A percentile compares a stretch with the other conserved stretches of the same genome.
These are phyloP conservation scores for Chloroclysta siterata DNA, from an alignment of 2,888 invertebrate genomes.

Conservation along the genomic window DNA sequence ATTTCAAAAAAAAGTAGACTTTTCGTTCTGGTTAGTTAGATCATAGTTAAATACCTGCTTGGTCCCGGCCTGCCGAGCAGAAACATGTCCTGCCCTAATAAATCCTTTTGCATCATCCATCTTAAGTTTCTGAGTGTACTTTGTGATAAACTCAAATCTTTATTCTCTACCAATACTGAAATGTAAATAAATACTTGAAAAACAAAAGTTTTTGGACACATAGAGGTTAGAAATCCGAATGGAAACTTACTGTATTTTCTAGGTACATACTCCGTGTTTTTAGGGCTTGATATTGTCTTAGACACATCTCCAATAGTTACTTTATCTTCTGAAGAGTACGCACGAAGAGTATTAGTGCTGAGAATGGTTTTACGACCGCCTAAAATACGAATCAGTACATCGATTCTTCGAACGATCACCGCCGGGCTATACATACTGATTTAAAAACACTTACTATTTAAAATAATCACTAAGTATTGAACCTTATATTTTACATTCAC, in stretches of 20 bases:
- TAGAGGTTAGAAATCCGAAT: constrained; percentile 25
- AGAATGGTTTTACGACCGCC: constrained; percentile 69
- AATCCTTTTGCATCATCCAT: constrained; percentile 99
- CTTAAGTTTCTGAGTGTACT: constrained; percentile 91
- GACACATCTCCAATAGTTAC: constrained; percentile 91
- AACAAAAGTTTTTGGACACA: constrained; percentile 38
- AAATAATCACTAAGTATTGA: constrained; percentile 15
- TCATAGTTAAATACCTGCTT: constrained; percentile 65
- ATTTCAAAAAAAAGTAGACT: no score
- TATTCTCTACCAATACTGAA: constrained; percentile 71
- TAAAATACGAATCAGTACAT: constrained; percentile 81
- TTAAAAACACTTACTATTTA: constrained; percentile 36
- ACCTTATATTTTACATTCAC: constrained; percentile 14
- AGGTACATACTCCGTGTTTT: constrained; percentile 93
- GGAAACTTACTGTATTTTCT: constrained; percentile 89
- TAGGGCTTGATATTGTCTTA: constrained; percentile 85
- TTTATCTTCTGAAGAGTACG: constrained; percentile 78
- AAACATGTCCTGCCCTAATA: constrained; percentile 97
- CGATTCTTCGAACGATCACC: constrained; percentile 73
- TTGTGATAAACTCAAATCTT: constrained; percentile 87
- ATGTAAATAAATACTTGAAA: constrained; percentile 22
- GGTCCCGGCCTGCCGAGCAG: constrained; percentile 96
- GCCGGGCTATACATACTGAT: constrained; percentile 70
- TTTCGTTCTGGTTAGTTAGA: background rate
- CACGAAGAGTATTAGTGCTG: constrained; percentile 69